Conservation (phyloP, 1,140 invertebrate species). For the Periplaneta americana region DNA sequence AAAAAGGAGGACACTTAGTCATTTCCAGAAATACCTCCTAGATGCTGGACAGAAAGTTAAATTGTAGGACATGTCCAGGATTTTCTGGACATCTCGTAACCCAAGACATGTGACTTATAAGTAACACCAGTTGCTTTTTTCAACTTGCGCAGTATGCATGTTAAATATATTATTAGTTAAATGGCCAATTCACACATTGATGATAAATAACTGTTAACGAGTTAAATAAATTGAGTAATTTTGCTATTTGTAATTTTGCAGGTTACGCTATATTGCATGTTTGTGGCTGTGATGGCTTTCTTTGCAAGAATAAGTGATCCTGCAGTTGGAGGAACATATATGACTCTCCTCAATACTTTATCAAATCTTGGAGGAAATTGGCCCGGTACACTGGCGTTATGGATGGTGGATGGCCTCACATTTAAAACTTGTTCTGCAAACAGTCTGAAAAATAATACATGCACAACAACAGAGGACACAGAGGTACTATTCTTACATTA, state of each 20-base stretch:
- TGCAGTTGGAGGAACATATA: conserved; percentile 95
- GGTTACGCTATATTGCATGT: conserved; percentile 69
- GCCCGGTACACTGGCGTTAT: conserved; percentile 88
- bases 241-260: conserved; percentile 37
- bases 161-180: too few species aligned
- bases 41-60: too few species aligned
- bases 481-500: neutral
- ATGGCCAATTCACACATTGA: too few species aligned
- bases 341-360: conserved; percentile 97
- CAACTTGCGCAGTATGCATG: too few species aligned
- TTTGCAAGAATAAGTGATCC: conserved; percentile 87
- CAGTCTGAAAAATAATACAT: conserved; percentile 39
- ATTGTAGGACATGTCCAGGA: too few species aligned
- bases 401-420: conserved; percentile 87
- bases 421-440: conserved; percentile 62
- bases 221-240: too few species aligned
- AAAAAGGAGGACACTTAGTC: too few species aligned
- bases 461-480: conserved; percentile 38
- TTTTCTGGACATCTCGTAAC: too few species aligned
- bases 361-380: conserved; percentile 96
- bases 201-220: too few species aligned
- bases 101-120: too few species aligned
- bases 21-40: too few species aligned
- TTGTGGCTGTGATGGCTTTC: conserved; percentile 79
- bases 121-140: too few species aligned